Evolutionary conservation across 2,113 vertebrate species (phyloP), one percentile per base, ranked within the genome.

Genomic region (Entomyzon cyanotis): DNA sequence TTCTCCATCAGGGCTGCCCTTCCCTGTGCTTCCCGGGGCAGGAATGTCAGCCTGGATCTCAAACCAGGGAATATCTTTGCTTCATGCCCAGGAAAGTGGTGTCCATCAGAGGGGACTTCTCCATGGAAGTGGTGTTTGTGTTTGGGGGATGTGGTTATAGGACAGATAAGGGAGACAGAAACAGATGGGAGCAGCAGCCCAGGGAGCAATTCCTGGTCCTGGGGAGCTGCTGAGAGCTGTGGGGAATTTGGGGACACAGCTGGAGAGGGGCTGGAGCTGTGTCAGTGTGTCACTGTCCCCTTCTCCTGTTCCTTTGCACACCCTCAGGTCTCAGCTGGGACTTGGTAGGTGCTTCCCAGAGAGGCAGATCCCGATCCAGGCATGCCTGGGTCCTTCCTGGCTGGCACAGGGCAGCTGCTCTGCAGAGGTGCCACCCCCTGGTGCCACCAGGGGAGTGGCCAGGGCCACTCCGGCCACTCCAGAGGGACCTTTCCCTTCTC

Each of bases 81-180:
- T 44, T 37, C 58, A 0, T 0, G 9, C 84, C 39, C 19, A 2
- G 24, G 28, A 3, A n/a, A 3, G 8, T 1, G 3, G 12, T 44
- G 41, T 23, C 41, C 41, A 5, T 27, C 69, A 25, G 37, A 70
- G 74, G n/a, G 5, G 5, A 44, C 44, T 77, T 31, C 41, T 27
- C 46, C 37, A 0, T 5, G 55, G n/a, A 17, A 21, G 8, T 2
- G 0, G 21, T 2, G 27, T 8, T 31, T 33, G 13, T 9, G 20
- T n/a, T 23, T 20, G 1, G 25, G 11, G 59, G 19, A 18, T 5
- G 1, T 5, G n/a, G 8, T 10, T 31, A 10, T 5, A 77, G 79
- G 22, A 13, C 2, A 7, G 10, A 35, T 27, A 37, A 8, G 27
- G 7, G 59, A 10, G 20, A 11, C 22, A 8, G 64, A 39, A 39